A percentile compares a stretch with the other conserved stretches of the same genome.
These are phyloP conservation scores for Aradophagus sp. DNA, from an alignment of 1,140 invertebrate species.

Conservation along the genomic window DNA sequence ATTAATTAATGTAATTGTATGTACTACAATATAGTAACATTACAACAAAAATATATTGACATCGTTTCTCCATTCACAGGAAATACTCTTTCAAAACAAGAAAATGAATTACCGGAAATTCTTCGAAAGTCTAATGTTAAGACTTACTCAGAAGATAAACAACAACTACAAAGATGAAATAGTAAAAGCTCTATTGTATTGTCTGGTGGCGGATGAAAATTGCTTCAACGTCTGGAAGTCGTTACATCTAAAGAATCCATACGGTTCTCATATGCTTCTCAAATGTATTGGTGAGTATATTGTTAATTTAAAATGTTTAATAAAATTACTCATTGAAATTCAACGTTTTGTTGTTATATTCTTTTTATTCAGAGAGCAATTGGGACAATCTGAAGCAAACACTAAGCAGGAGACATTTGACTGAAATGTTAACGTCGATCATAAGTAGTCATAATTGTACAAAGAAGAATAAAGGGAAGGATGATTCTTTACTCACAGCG, in stretches of 20 bases:
- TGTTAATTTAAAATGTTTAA: too few relatives aligned
- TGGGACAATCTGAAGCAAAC: slow-evolving; percentile 60
- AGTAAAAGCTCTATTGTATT: slow-evolving; percentile 69
- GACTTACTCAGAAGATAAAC: slow-evolving; percentile 67
- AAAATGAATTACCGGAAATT: slow-evolving; percentile 65
- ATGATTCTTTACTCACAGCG: slow-evolving; percentile 58
- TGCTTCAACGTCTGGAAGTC: slow-evolving; percentile 77
- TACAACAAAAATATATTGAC: too few relatives aligned
- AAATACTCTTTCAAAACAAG: slow-evolving; percentile 68
- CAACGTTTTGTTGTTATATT: slow-evolving; percentile 22
- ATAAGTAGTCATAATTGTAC: slow-evolving; percentile 62
- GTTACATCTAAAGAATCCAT: slow-evolving; percentile 75
- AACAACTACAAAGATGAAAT: slow-evolving; percentile 69
- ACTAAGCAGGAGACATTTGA: slow-evolving; percentile 60
- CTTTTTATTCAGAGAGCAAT: slow-evolving; percentile 58
- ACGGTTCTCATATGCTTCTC: slow-evolving; percentile 72
- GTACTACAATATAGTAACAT: too few relatives aligned
- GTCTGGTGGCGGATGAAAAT: slow-evolving; percentile 72
- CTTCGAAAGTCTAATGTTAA: slow-evolving; percentile 73
- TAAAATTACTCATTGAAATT: too few relatives aligned
- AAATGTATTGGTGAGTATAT: slow-evolving; percentile 73
- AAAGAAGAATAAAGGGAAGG: slow-evolving; percentile 68
- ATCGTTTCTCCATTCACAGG: slow-evolving; percentile 59
- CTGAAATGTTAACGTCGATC: slow-evolving; percentile 60
- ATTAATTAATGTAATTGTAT: too few relatives aligned